phyloP scores from a whole-genome alignment of 2,113 vertebrate species.

The Otolemur garnettii region DNA sequence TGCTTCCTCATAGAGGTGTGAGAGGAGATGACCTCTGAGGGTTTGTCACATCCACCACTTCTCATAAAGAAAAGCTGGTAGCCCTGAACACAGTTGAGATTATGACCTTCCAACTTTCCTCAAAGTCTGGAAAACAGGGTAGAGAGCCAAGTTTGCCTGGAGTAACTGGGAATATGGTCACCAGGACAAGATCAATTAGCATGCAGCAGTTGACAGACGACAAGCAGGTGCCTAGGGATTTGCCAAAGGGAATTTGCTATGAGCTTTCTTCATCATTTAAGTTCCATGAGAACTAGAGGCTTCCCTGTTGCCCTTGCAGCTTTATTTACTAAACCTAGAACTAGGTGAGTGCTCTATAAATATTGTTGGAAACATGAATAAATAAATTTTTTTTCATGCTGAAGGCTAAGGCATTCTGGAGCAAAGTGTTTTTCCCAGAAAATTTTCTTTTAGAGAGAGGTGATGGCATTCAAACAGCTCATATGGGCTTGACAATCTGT shows the following conservation, averaged over 20 bases:
- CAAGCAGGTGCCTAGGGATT: rapidly evolving
- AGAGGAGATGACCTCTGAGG: neutral
- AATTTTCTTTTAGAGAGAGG: neutral
- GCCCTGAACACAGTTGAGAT: neutral
- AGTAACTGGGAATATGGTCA: too few relatives aligned
- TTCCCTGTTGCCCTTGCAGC: neutral
- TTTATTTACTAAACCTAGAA: neutral
- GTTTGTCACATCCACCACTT: rapidly evolving
- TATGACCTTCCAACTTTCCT: neutral
- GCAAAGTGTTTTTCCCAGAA: neutral
- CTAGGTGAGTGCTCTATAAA: neutral
- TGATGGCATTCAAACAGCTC: neutral
- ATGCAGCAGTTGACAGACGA: too few relatives aligned
- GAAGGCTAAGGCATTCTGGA: neutral
- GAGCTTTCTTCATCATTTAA: neutral
- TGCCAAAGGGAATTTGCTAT: too few relatives aligned
- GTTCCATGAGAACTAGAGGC: neutral
- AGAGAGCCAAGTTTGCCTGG: rapidly evolving
- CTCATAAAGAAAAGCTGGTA: neutral
- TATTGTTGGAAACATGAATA: neutral
- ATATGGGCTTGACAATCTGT: neutral
- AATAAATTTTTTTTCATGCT: neutral
- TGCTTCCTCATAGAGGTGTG: rapidly evolving
- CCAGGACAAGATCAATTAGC: neutral
- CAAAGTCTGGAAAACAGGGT: neutral